Evolutionary conservation across 2,113 vertebrate species (phyloP).

Genomic region (Oryzias woworae): DNA sequence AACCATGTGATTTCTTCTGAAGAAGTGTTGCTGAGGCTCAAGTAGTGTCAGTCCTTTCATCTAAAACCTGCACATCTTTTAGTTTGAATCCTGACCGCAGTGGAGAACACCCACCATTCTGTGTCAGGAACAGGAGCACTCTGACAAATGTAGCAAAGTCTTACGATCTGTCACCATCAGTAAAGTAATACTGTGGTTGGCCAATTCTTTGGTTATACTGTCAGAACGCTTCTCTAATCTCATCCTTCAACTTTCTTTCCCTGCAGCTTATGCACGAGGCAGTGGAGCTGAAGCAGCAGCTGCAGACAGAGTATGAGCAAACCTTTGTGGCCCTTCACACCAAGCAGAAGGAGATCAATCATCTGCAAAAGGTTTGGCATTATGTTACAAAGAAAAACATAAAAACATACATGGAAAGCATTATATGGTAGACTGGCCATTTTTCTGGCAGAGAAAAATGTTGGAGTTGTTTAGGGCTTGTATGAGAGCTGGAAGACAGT

Average conservation of each 20-base stretch:
- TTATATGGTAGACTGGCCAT: neutral
- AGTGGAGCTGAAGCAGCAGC: conserved; percentile 88
- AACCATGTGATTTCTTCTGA: too few relatives aligned
- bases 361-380: conserved; percentile 87
- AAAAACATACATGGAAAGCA: neutral
- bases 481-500: too few relatives aligned
- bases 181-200: neutral
- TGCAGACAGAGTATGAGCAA: conserved; percentile 92
- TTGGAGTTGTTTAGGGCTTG: too few relatives aligned
- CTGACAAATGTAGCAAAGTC: conserved; percentile 2
- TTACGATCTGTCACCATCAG: neutral
- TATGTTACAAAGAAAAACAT: neutral
- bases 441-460: too few relatives aligned
- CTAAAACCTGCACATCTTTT: too few relatives aligned
- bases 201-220: neutral
- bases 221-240: conserved; percentile 19
- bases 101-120: neutral
- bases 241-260: conserved; percentile 20
- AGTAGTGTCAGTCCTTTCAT: too few relatives aligned
- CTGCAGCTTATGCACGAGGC: conserved; percentile 88
- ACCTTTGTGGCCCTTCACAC: conserved; percentile 87
- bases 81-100: neutral
- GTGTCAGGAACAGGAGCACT: neutral
- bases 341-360: conserved; percentile 91
- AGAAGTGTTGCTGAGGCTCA: too few relatives aligned